These are phyloP conservation scores for Toxonevra muliebris DNA, from an alignment of 2,888 invertebrate species.

Conservation along the genomic window DNA sequence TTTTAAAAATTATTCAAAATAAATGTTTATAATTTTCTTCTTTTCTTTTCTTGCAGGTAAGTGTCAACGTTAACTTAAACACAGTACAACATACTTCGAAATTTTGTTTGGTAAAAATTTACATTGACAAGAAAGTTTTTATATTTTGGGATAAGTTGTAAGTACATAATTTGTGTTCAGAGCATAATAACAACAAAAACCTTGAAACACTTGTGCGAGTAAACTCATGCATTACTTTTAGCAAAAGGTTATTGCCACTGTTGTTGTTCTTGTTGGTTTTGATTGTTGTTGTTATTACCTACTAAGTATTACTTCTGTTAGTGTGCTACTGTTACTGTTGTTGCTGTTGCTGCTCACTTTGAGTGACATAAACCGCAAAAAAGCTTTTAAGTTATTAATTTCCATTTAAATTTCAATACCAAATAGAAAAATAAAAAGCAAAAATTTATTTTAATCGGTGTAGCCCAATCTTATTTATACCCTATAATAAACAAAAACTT, in stretches of 20 bases:
- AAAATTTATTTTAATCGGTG: neutral
- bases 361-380: conserved; percentile 55
- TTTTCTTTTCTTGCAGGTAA: neutral
- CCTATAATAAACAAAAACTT: too few species aligned
- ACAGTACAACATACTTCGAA: neutral
- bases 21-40: neutral
- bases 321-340: neutral
- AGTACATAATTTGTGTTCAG: too few species aligned
- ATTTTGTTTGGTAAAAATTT: neutral
- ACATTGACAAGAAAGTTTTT: neutral
- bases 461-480: too few species aligned
- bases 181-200: neutral
- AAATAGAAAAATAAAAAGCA: neutral
- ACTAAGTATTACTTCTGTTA: neutral
- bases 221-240: neutral
- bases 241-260: too few species aligned
- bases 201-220: neutral
- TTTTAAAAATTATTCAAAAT: too few species aligned
- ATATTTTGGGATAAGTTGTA: neutral
- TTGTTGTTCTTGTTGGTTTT: too few species aligned
- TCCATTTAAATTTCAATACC: neutral
- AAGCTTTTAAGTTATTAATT: conserved; percentile 60
- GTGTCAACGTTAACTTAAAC: conserved; percentile 1
- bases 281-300: too few species aligned
- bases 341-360: conserved; percentile 34